These are phyloP conservation scores for Tricholaema leucomelas DNA, from an alignment of 2,113 vertebrate genomes.

Conservation along the genomic window DNA sequence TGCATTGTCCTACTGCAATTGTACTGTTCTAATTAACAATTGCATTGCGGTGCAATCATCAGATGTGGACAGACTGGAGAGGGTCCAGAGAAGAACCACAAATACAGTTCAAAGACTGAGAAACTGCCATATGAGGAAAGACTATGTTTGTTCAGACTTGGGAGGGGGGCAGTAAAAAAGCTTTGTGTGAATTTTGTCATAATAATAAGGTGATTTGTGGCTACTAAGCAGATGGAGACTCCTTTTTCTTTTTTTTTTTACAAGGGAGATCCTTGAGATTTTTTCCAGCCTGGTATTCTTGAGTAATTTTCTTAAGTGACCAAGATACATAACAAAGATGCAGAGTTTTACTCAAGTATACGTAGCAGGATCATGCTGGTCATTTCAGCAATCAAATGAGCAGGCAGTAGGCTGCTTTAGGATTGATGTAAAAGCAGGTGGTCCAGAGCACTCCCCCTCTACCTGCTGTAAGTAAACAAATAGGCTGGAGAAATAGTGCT, in stretches of 20 bases:
- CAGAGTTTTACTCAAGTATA: not conserved
- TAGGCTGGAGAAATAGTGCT: not conserved
- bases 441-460: not conserved
- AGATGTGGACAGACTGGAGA: not conserved
- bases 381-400: not conserved
- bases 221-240: not conserved
- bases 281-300: not conserved
- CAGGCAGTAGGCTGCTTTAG: not conserved
- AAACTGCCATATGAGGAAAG: not conserved
- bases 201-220: too few species aligned
- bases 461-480: not conserved
- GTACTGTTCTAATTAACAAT: not conserved
- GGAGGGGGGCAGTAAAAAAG: too few species aligned
- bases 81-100: not conserved
- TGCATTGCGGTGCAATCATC: not conserved
- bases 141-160: not conserved
- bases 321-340: not conserved
- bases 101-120: too few species aligned
- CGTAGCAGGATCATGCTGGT: rapidly evolving
- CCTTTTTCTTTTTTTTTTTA: too few species aligned
- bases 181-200: too few species aligned
- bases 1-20: not conserved
- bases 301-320: not conserved
- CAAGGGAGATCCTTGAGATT: not conserved
- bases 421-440: not conserved